phyloP scores from a whole-genome alignment of 2,113 vertebrate genomes.

The Micronycteris hirsuta region DNA sequence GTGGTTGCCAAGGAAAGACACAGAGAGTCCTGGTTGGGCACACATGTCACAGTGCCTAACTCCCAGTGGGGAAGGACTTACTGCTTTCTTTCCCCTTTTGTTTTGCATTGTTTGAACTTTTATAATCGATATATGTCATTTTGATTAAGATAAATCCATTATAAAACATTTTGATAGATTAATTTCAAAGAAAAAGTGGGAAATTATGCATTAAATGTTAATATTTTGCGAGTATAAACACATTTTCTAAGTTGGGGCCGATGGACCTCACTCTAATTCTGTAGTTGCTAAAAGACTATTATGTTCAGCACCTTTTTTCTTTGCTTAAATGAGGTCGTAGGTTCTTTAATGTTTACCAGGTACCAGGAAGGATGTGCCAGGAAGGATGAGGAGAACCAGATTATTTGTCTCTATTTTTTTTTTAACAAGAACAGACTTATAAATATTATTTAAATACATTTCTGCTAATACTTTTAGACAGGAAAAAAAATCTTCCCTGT shows the following conservation, averaged over 20 bases:
- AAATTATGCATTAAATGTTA: neutral
- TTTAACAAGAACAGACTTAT: neutral
- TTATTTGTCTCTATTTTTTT: neutral
- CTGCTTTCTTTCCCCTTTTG: neutral
- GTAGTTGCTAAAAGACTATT: neutral
- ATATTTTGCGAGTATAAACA: neutral
- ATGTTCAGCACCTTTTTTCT: neutral
- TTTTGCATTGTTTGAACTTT: neutral
- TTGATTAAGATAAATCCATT: neutral
- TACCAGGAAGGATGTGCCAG: neutral
- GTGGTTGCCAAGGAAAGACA: neutral
- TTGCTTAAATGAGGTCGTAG: neutral
- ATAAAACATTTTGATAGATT: neutral
- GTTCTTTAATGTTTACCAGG: neutral
- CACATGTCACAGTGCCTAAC: neutral
- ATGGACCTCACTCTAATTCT: neutral
- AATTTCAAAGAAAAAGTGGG: neutral
- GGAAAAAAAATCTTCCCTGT: neutral
- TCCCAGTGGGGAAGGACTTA: neutral
- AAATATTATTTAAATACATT: neutral
- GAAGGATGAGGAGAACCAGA: neutral
- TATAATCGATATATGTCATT: neutral
- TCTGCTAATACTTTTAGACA: constrained; percentile 33
- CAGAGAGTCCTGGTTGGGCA: neutral
- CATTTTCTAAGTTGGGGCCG: neutral